Base-by-base conservation (phyloP, 2,797 vertebrate species). In the Poeciliopsis presidionis region DNA sequence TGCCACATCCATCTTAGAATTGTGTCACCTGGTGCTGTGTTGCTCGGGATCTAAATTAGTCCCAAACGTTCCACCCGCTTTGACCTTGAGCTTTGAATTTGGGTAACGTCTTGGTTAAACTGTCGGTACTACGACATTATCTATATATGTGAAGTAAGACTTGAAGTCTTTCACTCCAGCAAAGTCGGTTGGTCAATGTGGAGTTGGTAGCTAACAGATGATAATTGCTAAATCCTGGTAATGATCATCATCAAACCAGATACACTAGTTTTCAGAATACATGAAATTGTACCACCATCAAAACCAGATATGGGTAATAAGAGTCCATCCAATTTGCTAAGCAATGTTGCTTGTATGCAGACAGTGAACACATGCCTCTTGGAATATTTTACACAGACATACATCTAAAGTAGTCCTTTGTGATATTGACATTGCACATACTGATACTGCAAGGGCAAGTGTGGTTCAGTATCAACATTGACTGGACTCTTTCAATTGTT, bases 11-110 rank as follows among this genome's bases (percentile, higher is more conserved):
- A 25, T 83, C 75, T 69, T 75, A 1, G 63, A 73, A 79, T 77
- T 47, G 79, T 78, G 85, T 89, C 81, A 82, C 87, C 85, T 55
- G 67, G 69, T 12, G 36, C 77, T 69, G 81, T 76, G 88, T 28
- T 9, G 81, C 74, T 72, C 43, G 70, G 83, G 75, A 73, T 85
- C 78, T 74, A 72, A 79, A 80, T 86, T 69, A 59, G 76, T 87
- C 81, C 2, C 43, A 55, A 75, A 83, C 79, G 83, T 89, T 74
- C 77, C 5, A 36, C 22, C 25, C 69, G 0, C 33, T 22, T 39
- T 16, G 61, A 33, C 18, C 61, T 11, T 36, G 33, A 39, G 33
- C 33, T 33, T 63, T 33, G 61, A 65, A 39, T 65, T 65, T 65
- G 8, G 36, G 36, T 65, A 12, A 41, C 36, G 13, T 41, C 7